Conservation (phyloP, 2,888 invertebrate genomes). For the Bembecia ichneumoniformis region DNA sequence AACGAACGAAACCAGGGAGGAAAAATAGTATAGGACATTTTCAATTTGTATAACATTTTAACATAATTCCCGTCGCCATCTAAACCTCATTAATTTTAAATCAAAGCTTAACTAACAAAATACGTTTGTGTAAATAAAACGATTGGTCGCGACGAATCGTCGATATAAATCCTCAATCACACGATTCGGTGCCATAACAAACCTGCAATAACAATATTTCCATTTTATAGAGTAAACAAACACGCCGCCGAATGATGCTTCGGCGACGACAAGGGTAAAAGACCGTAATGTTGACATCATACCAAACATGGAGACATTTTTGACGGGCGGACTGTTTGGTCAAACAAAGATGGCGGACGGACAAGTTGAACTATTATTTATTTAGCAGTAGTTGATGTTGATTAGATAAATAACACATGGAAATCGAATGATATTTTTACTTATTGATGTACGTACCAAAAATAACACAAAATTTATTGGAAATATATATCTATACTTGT, state of each 20-base stretch:
- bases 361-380: neutral
- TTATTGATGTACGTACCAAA: too few relatives aligned
- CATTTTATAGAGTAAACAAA: conserved; percentile 19
- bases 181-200: neutral
- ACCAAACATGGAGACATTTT: conserved; percentile 6
- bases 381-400: neutral
- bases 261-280: conserved; percentile 26
- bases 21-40: too few relatives aligned
- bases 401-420: too few relatives aligned
- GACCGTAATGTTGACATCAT: conserved; percentile 19
- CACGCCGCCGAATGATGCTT: conserved; percentile 11
- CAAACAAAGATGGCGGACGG: conserved; percentile 18
- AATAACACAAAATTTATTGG: too few relatives aligned
- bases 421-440: too few relatives aligned
- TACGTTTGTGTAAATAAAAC: neutral
- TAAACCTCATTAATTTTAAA: neutral
- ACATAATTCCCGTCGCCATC: too few relatives aligned
- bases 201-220: conserved; percentile 11
- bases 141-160: neutral
- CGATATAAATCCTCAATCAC: neutral
- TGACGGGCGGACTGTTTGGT: conserved; percentile 25
- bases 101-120: neutral
- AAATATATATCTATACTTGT: too few relatives aligned
- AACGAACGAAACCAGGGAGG: too few relatives aligned
- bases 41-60: too few relatives aligned